A percentile compares a stretch with the other conserved stretches of the same genome.
phyloP scores from a whole-genome alignment of 2,113 vertebrate genomes.

The Nesogale talazaci region DNA sequence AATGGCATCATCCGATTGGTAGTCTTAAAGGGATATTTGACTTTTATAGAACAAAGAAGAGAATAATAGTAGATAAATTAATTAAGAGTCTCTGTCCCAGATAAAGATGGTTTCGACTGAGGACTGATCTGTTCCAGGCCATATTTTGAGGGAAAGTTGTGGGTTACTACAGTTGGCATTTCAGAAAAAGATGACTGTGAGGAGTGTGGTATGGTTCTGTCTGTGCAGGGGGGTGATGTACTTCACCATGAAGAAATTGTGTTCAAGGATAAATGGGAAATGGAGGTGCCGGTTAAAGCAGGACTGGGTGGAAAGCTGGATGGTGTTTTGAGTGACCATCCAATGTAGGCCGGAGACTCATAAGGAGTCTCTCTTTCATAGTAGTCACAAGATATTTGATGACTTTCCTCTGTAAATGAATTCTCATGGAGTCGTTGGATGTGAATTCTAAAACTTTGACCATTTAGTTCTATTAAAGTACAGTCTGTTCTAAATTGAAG shows the following conservation, averaged over 20 bases:
- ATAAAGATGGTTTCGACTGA: not conserved
- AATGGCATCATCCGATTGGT: not conserved
- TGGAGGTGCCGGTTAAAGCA: not conserved
- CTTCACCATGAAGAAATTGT: not conserved
- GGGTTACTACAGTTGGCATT: not conserved
- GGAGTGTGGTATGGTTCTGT: not conserved
- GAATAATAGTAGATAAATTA: not conserved
- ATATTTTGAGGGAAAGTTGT: not conserved
- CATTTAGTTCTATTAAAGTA: not conserved
- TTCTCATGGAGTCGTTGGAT: not conserved
- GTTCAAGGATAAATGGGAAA: not conserved
- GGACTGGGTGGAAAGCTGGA: not conserved
- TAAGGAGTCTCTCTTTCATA: no score
- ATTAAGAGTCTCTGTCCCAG: not conserved
- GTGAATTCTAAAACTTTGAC: not conserved
- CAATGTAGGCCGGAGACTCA: not conserved
- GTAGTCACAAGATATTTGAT: not conserved
- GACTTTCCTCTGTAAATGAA: not conserved
- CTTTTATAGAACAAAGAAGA: not conserved
- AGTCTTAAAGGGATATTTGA: not conserved
- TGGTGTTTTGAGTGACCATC: not conserved
- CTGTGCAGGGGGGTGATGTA: not conserved
- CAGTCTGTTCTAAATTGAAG: not conserved
- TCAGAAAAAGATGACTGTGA: not conserved
- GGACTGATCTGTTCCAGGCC: not conserved